These are phyloP conservation scores for Digitonthophagus gazella DNA, from an alignment of 2,888 invertebrate species.

Conservation along the genomic window DNA sequence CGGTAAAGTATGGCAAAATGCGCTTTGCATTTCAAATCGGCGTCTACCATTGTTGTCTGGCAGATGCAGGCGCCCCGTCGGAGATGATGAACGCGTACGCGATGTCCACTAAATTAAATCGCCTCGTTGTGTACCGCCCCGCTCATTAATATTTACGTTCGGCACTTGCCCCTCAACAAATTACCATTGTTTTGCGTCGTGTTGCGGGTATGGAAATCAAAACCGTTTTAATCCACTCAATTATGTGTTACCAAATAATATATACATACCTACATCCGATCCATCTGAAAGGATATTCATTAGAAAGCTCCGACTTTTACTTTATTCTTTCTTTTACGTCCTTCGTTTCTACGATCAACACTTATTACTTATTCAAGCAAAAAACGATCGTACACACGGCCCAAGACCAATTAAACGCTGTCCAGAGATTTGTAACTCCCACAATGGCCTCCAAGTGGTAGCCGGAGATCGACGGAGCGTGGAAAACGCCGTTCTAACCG, in stretches of 20 bases:
- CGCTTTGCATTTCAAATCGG: constrained; percentile 9
- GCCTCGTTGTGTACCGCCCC: background rate
- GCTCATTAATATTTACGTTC: background rate
- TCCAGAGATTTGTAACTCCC: background rate
- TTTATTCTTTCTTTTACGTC: too few species aligned
- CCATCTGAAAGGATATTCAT: too few species aligned
- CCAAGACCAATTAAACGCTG: background rate
- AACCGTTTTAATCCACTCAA: too few species aligned
- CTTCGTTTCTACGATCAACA: too few species aligned
- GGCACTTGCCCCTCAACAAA: background rate
- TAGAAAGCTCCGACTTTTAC: too few species aligned
- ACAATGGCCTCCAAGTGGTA: background rate
- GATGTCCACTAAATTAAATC: constrained; percentile 9
- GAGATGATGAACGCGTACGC: constrained; percentile 4
- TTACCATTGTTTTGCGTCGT: too few species aligned
- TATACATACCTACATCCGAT: too few species aligned
- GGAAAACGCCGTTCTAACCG: background rate
- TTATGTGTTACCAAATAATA: too few species aligned
- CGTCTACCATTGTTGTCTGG: constrained; percentile 10
- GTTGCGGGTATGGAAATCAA: too few species aligned
- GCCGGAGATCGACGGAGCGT: background rate
- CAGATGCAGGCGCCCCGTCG: background rate
- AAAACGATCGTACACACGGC: too few species aligned
- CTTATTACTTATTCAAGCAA: background rate
- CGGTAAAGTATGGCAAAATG: constrained; percentile 4